Percentiles rank a stretch among this genome's conserved stretches.
phyloP scores from a whole-genome alignment of 2,113 vertebrate species.

The Machaerirhynchus nigripectus region DNA sequence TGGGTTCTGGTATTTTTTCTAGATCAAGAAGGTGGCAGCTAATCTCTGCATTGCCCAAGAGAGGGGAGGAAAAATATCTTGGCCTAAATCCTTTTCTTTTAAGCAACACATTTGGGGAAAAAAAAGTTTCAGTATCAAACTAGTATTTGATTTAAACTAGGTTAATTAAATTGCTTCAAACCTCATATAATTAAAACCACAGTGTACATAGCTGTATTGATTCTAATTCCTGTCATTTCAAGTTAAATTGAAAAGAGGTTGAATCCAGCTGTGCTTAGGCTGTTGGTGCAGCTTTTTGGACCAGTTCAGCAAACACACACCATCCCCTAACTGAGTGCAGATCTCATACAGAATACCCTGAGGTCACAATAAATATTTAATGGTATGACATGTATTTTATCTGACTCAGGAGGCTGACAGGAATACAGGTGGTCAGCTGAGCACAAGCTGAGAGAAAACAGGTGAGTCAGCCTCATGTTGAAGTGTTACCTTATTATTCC shows the following conservation, averaged over 20 bases:
- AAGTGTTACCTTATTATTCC: not conserved
- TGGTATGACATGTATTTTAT: not conserved
- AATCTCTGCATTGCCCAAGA: not conserved
- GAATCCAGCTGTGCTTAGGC: not conserved
- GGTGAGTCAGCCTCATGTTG: not conserved
- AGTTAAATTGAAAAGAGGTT: not conserved
- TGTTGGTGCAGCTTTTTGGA: not conserved
- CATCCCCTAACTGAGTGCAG: not conserved
- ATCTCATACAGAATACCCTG: not conserved
- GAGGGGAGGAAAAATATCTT: not conserved
- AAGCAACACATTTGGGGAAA: not conserved
- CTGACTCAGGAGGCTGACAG: not conserved
- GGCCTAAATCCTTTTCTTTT: not conserved
- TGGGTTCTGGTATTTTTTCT: not conserved
- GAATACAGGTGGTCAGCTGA: not conserved
- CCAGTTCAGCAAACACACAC: not conserved
- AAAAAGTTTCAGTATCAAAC: not conserved
- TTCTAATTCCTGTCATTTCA: not conserved
- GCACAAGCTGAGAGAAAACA: not conserved
- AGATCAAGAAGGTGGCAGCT: not conserved
- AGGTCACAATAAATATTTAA: constrained; percentile 27
- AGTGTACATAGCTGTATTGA: not conserved
- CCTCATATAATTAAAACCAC: not conserved
- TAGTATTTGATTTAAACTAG: not conserved
- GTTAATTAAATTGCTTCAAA: not conserved